phyloP scores from a whole-genome alignment of 2,113 vertebrate species.

The Sterna hirundo region DNA sequence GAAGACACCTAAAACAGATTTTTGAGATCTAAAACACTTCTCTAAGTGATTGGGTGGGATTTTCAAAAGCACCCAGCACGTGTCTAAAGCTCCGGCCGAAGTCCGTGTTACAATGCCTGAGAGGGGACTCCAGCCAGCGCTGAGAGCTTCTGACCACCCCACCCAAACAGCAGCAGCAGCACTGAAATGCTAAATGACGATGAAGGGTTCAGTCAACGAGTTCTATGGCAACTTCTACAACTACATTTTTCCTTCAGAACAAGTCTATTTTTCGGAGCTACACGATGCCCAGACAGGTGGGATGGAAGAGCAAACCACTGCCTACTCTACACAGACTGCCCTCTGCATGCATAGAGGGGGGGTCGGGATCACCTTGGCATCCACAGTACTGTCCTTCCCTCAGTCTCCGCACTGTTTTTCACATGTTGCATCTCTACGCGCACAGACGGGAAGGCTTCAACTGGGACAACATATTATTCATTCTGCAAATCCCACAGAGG shows the following conservation, averaged over 20 bases:
- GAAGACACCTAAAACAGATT: constrained; percentile 5
- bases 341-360: constrained; percentile 51
- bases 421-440: neutral
- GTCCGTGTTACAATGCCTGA: constrained; percentile 32
- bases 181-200: constrained; percentile 53
- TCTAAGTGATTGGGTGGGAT: constrained; percentile 1
- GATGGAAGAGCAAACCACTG: constrained; percentile 6
- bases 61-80: constrained; percentile 6
- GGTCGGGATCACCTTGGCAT: neutral
- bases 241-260: constrained; percentile 31
- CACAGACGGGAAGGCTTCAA: neutral
- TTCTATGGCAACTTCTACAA: constrained; percentile 1
- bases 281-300: neutral
- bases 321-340: constrained; percentile 18
- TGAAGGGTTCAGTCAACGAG: neutral
- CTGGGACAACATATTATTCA: neutral
- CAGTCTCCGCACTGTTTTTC: neutral
- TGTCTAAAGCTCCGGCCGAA: neutral
- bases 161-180: constrained; percentile 34
- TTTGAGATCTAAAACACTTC: constrained; percentile 7
- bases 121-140: constrained; percentile 7
- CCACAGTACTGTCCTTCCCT: neutral
- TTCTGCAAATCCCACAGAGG: neutral
- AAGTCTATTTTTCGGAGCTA: neutral
- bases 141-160: constrained; percentile 10